Evolutionary conservation across 2,797 vertebrate species (phyloP), one percentile per base, ranked within the genome.

Genomic region (Eidolon dupreanum): DNA sequence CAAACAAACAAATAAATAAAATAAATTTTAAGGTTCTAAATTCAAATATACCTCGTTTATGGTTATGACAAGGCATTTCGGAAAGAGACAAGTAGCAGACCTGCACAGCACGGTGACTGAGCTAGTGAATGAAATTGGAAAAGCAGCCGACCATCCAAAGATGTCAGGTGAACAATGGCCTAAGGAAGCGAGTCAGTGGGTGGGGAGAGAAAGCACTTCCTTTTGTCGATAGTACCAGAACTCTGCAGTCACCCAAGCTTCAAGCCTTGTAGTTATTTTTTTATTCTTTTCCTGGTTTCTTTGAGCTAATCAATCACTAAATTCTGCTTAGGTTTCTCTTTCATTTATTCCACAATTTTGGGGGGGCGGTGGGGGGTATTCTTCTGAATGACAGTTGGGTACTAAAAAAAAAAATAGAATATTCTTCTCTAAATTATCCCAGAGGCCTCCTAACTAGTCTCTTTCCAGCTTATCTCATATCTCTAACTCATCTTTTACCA

Each of bases 221-320:
- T 43, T 55, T 13, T 49, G 55, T 82, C 0, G 0, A 16, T 17
- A 49, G 31, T 2, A 19, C 11, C 19, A n/a, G 65, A 73, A 91
- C 20, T 79, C 70, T 84, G 53, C 46, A 87, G 46, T 49, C 84
- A 73, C 71, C 20, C 79, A 63, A 49, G 63, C 70, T 28, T 59
- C 38, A 93, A 74, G 77, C 11, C 78, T 83, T 24, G 8, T 1
- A 31, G 28, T 33, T 9, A 53, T 71, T 65, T 59, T 59, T 92
- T 59, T 22, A 77, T 13, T 85, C 15, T 11, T 31, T 84, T 55
- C 3, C n/a, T 81, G 53, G 24, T 79, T 92, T 78, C 74, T 73
- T 81, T 91, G 46, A 89, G 68, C 79, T 90, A 59, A 77, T 89
- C 90, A 93, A n/a, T 94, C 96, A 90, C 33, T 38, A 36, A 68